Conservation (phyloP, 2,797 vertebrate genomes). For the Ctenosaura bakeri region DNA sequence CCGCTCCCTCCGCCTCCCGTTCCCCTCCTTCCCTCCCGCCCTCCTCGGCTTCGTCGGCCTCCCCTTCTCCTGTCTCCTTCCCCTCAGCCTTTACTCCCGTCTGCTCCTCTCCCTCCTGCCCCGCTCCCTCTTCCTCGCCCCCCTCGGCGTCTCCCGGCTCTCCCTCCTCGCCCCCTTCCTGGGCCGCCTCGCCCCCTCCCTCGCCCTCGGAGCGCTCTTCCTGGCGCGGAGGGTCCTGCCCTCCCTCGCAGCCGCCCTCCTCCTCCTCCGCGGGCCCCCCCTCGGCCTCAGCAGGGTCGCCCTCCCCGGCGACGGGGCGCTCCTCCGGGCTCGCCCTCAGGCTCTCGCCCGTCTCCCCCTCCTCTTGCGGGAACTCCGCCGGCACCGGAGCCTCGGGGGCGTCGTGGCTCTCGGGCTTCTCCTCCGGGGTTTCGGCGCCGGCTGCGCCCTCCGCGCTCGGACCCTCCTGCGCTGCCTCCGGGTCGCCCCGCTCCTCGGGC, state of each 20-base stretch:
- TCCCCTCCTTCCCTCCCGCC: fast-evolving
- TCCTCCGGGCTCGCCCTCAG: background rate
- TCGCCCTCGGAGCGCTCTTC: background rate
- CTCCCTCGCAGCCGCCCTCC: background rate
- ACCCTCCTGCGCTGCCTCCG: background rate
- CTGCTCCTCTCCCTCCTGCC: background rate
- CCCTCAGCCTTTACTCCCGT: fast-evolving
- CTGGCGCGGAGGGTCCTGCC: background rate
- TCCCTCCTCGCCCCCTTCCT: background rate
- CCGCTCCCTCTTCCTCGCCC: background rate
- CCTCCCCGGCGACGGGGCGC: background rate
- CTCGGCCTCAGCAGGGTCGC: background rate
- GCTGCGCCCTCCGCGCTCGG: background rate
- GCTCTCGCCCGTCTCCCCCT: background rate
- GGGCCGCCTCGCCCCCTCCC: background rate
- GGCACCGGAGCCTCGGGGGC: background rate
- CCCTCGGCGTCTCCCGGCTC: background rate
- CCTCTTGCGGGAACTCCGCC: background rate
- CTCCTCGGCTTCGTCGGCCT: background rate
- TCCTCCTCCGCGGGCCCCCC: fast-evolving
- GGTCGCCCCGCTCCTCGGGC: background rate
- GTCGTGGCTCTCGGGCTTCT: background rate
- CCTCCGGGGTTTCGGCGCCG: background rate
- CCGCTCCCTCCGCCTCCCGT: background rate
- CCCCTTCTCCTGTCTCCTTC: fast-evolving